Conservation (phyloP, 2,797 vertebrate species). For the Acridotheres tristis region DNA sequence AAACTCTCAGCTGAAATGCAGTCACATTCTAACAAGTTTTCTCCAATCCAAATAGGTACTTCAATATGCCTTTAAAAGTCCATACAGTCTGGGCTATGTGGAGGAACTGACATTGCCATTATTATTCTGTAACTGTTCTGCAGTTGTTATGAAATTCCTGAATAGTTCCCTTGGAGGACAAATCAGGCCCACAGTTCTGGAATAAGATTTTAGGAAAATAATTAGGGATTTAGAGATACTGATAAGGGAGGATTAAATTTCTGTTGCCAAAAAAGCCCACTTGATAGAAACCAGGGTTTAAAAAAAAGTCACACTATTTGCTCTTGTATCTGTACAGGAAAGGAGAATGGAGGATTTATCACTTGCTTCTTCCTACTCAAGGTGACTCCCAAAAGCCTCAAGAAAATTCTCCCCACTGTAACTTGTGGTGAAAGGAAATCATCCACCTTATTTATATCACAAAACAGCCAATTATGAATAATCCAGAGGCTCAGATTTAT, state of each 20-base stretch:
- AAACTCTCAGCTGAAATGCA: not conserved
- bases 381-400: not conserved
- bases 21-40: not conserved
- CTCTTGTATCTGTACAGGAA: not conserved
- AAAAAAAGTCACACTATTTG: not conserved
- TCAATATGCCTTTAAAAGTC: not conserved
- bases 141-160: not conserved
- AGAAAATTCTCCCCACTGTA: not conserved
- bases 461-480: not conserved
- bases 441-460: too few relatives aligned
- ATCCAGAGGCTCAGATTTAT: not conserved
- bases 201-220: constrained; percentile 11
- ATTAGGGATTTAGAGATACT: not conserved
- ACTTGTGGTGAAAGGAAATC: too few relatives aligned
- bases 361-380: not conserved
- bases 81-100: not conserved
- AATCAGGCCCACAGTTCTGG: not conserved
- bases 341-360: not conserved
- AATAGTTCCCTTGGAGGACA: not conserved
- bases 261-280: not conserved
- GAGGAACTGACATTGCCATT: not conserved
- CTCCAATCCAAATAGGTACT: not conserved
- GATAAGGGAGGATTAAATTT: constrained; percentile 23
- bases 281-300: not conserved
- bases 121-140: not conserved